These are phyloP conservation scores for Malthinus flaveolus DNA, from an alignment of 2,888 invertebrate genomes.

Conservation along the genomic window DNA sequence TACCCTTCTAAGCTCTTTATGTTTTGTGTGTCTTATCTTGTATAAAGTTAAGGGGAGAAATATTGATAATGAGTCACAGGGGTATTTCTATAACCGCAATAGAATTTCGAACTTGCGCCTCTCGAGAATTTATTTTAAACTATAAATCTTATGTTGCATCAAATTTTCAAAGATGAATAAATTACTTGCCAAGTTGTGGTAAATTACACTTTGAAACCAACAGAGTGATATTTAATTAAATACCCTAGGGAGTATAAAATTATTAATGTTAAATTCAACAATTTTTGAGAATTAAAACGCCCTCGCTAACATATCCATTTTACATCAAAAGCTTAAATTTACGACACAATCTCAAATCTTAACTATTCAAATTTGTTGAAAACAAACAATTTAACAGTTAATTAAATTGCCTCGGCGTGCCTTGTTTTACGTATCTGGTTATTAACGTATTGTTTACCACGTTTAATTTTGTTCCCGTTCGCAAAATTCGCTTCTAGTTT, in stretches of 20 bases:
- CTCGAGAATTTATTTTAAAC: slow-evolving; percentile 1
- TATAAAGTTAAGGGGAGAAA: slow-evolving; percentile 3
- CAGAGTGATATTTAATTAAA: neutral
- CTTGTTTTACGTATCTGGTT: neutral
- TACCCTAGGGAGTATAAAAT: neutral
- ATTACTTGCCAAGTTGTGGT: neutral
- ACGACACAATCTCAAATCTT: neutral
- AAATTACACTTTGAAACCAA: neutral
- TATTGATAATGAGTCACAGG: slow-evolving; percentile 5
- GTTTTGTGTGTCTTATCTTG: slow-evolving; percentile 3
- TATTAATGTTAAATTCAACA: no score
- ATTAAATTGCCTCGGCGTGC: slow-evolving; percentile 3
- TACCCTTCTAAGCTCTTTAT: slow-evolving; percentile 1
- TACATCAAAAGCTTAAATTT: no score
- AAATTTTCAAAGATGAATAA: slow-evolving; percentile 1
- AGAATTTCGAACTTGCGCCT: neutral
- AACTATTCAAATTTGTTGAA: neutral
- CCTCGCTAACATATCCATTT: no score
- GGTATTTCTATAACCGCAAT: slow-evolving; percentile 5
- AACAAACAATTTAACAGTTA: neutral
- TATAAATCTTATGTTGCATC: neutral
- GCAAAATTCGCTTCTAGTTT: neutral
- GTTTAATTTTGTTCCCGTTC: neutral
- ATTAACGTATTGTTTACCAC: neutral
- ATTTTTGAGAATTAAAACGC: no score